Evolutionary conservation across 2,797 vertebrate species (phyloP), one percentile per base, ranked within the genome.

Genomic region (Tapirus indicus): DNA sequence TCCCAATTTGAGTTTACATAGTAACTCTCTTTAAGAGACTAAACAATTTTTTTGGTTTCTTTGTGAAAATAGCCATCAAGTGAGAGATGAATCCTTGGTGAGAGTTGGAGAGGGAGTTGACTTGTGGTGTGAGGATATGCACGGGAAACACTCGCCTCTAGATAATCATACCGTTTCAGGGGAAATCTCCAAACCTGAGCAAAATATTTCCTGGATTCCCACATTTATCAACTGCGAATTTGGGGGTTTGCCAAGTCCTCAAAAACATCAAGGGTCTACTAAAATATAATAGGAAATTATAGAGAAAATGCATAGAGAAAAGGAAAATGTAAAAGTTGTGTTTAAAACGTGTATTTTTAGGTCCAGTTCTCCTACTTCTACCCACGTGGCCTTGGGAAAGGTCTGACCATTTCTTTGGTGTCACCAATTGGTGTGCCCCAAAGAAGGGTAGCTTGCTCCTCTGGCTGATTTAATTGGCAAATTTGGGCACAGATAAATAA

Each of bases 281-380:
- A 87, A 97, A 97, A 96, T 91, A 41, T 83, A 91, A 35, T 91
- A 92, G 95, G 92, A 91, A 80, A 88, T 88, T 96, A 89, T 62
- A 69, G 35, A 60, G 77, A 27, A 85, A 79, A 69, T 35, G 13
- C 12, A 21, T 77, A 78, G 66, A 71, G 58, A 20, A 41, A 41
- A 82, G 54, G n/a, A 82, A 92, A 88, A 41, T 47, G 38, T n/a
- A 71, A 85, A 85, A 49, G 29, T 21, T n/a, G 69, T 64, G 3
- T 74, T 95, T 78, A 56, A 79, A 79, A 83, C 62, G 32, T 69
- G 25, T 62, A 6, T 88, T 96, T 52, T 96, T 56, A 89, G 35
- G 66, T 74, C 69, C 32, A 4, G 13, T n/a, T 94, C 62, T 90
- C 47, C 44, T 68, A 32, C 47, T 35, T 1, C 80, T 92, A 56